phyloP scores from a whole-genome alignment of 2,888 invertebrate species.

The Thecocarcelia acutangulata region DNA sequence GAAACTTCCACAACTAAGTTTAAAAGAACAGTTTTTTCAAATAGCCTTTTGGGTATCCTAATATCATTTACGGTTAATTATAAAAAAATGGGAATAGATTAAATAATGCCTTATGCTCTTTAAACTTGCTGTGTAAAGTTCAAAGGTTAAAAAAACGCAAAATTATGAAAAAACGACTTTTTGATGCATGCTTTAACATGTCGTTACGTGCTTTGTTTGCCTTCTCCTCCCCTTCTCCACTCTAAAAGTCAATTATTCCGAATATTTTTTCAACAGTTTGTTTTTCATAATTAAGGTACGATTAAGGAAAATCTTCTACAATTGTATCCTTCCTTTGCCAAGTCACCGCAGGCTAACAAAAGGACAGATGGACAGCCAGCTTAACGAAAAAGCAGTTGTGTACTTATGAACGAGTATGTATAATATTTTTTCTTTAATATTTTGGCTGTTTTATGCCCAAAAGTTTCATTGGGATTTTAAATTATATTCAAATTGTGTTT shows the following conservation, averaged over 20 bases:
- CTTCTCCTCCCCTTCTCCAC: background rate
- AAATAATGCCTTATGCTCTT: too few relatives aligned
- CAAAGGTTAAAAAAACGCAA: slow-evolving; percentile 7
- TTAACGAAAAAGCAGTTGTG: background rate
- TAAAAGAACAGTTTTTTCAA: too few relatives aligned
- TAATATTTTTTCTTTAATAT: too few relatives aligned
- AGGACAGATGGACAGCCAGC: slow-evolving; percentile 12
- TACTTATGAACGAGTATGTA: too few relatives aligned
- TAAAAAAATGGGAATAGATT: too few relatives aligned
- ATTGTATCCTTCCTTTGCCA: background rate
- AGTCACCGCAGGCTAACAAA: slow-evolving; percentile 1
- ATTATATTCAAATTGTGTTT: slow-evolving; percentile 54
- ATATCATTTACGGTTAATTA: too few relatives aligned
- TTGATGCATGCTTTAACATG: slow-evolving; percentile 40
- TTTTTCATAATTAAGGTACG: slow-evolving; percentile 23
- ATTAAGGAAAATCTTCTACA: slow-evolving; percentile 12
- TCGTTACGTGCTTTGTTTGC: background rate
- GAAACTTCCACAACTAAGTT: too few relatives aligned
- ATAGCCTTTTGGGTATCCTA: too few relatives aligned
- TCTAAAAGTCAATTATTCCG: slow-evolving; percentile 27
- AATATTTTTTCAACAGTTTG: background rate
- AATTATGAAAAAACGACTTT: slow-evolving; percentile 20
- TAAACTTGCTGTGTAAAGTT: background rate
- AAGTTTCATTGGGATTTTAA: slow-evolving; percentile 55
- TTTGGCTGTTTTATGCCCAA: background rate